Conservation (phyloP, 1,140 invertebrate genomes). For the Penaeus indicus region DNA sequence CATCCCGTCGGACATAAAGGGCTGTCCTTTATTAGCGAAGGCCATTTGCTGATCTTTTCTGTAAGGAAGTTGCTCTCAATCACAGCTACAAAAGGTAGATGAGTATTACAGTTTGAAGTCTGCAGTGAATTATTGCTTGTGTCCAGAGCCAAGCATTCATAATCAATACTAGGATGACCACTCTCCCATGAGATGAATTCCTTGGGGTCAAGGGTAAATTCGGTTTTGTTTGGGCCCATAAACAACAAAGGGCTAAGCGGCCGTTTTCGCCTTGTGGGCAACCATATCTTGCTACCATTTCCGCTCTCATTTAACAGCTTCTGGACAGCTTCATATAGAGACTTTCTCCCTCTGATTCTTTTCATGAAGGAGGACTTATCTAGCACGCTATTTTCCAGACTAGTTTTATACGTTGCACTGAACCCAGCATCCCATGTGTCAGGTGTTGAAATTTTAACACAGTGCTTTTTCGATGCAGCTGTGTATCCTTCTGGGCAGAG, state of each 20-base stretch:
- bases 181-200: conserved; percentile 33
- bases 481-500: conserved; percentile 55
- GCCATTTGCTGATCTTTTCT: not conserved
- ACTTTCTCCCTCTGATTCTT: not conserved
- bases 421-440: conserved; percentile 23
- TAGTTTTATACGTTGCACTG: not conserved
- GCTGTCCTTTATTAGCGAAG: not conserved
- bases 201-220: not conserved
- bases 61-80: not conserved
- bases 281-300: conserved; percentile 27
- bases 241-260: not conserved
- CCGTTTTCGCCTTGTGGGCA: conserved; percentile 25
- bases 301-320: not conserved
- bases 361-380: not conserved
- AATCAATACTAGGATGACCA: conserved; percentile 35
- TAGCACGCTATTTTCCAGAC: conserved; percentile 36
- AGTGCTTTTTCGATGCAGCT: not conserved
- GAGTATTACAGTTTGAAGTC: conserved; percentile 31
- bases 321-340: not conserved
- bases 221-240: not conserved
- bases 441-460: conserved; percentile 4
- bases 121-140: conserved; percentile 15
- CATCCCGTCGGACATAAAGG: not conserved
- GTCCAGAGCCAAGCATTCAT: conserved; percentile 50
- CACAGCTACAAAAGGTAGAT: conserved; percentile 47